phyloP scores from a whole-genome alignment of 1,140 invertebrate species.

The Nylanderia fulva region DNA sequence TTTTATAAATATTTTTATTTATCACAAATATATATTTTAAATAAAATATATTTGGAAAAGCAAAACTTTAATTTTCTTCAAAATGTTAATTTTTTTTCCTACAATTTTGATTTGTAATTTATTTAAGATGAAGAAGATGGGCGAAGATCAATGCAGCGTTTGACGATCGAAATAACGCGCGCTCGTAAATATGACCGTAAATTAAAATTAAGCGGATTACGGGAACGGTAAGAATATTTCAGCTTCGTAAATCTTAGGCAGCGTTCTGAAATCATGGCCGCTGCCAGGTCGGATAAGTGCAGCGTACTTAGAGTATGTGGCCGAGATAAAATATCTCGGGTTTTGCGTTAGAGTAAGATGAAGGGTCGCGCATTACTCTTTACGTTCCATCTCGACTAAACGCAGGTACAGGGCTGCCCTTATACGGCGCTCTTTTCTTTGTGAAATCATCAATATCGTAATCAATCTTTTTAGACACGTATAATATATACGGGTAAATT shows the following conservation, averaged over 20 bases:
- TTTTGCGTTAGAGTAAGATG: slow-evolving; percentile 58
- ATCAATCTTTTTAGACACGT: slow-evolving; percentile 3
- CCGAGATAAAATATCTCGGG: slow-evolving; percentile 64
- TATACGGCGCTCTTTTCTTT: background rate
- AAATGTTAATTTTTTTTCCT: too few relatives aligned
- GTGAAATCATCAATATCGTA: background rate
- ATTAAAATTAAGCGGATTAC: slow-evolving; percentile 67
- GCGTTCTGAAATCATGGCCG: slow-evolving; percentile 62
- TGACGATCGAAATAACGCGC: slow-evolving; percentile 23
- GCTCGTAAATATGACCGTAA: slow-evolving; percentile 51
- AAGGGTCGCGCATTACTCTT: slow-evolving; percentile 65
- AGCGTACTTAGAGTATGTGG: slow-evolving; percentile 34
- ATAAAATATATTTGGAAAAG: too few relatives aligned
- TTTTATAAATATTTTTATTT: too few relatives aligned
- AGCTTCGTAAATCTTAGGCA: slow-evolving; percentile 66
- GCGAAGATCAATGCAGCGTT: background rate
- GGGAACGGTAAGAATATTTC: slow-evolving; percentile 13
- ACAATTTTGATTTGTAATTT: too few relatives aligned
- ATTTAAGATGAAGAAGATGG: background rate
- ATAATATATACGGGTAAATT: background rate
- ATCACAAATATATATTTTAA: too few relatives aligned
- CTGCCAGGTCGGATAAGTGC: slow-evolving; percentile 66
- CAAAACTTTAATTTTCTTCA: too few relatives aligned
- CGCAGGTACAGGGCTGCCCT: slow-evolving; percentile 2
- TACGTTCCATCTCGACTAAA: slow-evolving; percentile 29